These are phyloP conservation scores for Junonia oenone DNA, from an alignment of 2,888 invertebrate species.

Conservation along the genomic window DNA sequence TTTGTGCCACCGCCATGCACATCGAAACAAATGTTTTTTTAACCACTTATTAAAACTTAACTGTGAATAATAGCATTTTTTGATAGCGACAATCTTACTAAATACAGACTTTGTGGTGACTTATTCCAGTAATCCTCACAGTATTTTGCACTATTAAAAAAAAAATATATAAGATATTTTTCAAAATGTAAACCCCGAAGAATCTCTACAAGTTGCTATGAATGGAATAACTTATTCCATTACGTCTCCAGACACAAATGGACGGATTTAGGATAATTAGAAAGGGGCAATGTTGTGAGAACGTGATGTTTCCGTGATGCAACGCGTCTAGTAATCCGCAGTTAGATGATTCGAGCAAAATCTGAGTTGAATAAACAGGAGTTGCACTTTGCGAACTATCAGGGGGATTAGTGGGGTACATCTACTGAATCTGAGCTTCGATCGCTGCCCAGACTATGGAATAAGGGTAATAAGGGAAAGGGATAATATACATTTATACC, in stretches of 20 bases:
- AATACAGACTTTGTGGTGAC: too few species aligned
- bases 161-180: too few species aligned
- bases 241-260: not conserved
- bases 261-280: not conserved
- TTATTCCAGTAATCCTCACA: too few species aligned
- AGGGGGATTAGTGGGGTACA: not conserved
- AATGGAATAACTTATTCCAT: not conserved
- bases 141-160: too few species aligned
- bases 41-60: too few species aligned
- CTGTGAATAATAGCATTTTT: too few species aligned
- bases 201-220: not conserved
- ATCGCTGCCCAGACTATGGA: not conserved
- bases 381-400: slow-evolving; percentile 4
- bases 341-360: slow-evolving; percentile 1
- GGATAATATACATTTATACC: too few species aligned
- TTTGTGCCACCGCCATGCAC: too few species aligned
- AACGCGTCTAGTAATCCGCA: not conserved
- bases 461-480: too few species aligned
- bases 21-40: too few species aligned
- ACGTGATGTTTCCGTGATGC: not conserved
- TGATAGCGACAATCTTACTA: too few species aligned
- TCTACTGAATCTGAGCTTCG: not conserved
- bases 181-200: too few species aligned
- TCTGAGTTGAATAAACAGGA: slow-evolving; percentile 11
- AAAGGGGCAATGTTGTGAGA: not conserved